Base-by-base conservation (phyloP, 2,113 vertebrate genomes). In the Stercorarius parasiticus region DNA sequence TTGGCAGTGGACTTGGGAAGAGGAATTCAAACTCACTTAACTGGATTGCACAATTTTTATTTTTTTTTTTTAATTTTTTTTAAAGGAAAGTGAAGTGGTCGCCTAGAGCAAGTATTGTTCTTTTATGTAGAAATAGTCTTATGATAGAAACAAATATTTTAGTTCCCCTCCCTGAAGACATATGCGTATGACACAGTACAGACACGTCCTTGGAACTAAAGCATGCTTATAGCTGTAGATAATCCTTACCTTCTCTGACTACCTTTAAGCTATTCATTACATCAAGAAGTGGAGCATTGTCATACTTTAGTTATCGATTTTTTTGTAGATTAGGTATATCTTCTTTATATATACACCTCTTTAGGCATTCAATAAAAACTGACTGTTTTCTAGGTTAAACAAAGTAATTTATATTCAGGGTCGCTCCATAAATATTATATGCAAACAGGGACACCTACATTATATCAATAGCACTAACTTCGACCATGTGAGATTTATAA, bases 401-500 rank as follows among this genome's bases (percentile, higher is more conserved):
- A 95, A 94, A 94, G 64, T 22, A 15, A 70, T 79, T 82, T 67
- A 74, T 74, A 95, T 84, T 90, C 59, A 95, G 86, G 53, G n/a
- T 78, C 47, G 69, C 25, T 49, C 74, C 36, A 52, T 93, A 96
- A 94, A 94, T 80, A 92, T 20, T 64, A 56, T 32, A 95, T 67
- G 90, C 55, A 91, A 95, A 90, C 30, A 92, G n/a, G 27, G 70
- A 47, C 17, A 70, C 15, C 23, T 55, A 14, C 16, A 40, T 34
- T 53, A 23, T 45, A 88, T 86, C 84, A 78, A 87, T 13, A 55
- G 11, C 26, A 82, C 56, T 96, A 95, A 90, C 29, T 97, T 84
- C 25, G 43, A 82, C 59, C 42, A 15, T 34, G 93, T 69, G 70
- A 95, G 65, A 71, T 96, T 96, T 96, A 96, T 85, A 92, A 82